Evolutionary conservation across 2,113 vertebrate species (phyloP).

Genomic region (Strix uralensis): DNA sequence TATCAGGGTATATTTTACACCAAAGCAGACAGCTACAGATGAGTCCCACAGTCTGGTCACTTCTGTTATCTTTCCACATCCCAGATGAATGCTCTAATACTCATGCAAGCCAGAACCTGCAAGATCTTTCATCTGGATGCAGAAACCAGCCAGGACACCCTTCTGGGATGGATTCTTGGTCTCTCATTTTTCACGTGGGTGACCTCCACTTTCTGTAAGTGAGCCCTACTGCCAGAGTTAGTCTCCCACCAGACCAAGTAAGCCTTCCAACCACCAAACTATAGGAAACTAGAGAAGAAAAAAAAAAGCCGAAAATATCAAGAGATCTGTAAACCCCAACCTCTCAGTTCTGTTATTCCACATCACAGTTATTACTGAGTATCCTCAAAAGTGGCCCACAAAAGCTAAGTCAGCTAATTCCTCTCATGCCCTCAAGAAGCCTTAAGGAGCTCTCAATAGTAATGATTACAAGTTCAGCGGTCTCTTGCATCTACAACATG

Average conservation of each 20-base stretch:
- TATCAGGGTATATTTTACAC: neutral
- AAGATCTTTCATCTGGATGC: neutral
- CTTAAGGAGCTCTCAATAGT: neutral
- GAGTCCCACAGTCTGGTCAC: neutral
- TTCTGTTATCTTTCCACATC: neutral
- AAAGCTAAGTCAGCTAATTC: neutral
- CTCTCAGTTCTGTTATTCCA: neutral
- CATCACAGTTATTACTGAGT: rapidly evolving
- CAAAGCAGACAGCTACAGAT: neutral
- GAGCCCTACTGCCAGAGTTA: neutral
- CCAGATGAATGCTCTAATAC: neutral
- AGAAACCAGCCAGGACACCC: neutral
- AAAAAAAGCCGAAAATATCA: neutral
- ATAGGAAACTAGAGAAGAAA: neutral
- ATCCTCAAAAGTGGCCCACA: neutral
- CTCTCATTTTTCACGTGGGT: neutral
- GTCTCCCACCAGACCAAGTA: neutral
- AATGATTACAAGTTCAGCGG: neutral
- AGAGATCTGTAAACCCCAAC: neutral
- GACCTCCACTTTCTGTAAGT: neutral
- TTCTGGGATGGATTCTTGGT: neutral
- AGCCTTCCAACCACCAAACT: neutral
- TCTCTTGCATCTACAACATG: neutral
- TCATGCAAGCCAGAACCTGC: neutral
- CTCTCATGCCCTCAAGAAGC: neutral